Base-by-base conservation (phyloP, 1,140 invertebrate genomes). In the Vanessa tameamea region DNA sequence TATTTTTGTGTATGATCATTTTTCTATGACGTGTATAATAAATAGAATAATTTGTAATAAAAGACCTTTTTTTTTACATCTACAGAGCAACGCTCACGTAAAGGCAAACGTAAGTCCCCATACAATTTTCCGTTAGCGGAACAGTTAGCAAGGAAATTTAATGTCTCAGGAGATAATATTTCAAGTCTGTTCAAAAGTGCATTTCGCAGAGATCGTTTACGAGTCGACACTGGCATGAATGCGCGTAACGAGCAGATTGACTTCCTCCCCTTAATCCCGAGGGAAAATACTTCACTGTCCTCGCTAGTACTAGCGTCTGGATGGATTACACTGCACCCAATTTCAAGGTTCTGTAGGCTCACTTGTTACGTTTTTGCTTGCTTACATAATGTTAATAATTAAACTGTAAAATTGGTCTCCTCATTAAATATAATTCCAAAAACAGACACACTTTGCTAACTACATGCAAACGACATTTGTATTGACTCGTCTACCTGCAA, bases 191-290 rank as follows among this genome's bases (percentile, higher is more conserved):
- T 65, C 53, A 70, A 63, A 75, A 65, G 47, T 75, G 64, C 68
- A 75, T 67, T 71, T 64, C 64, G 15, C 57, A 37, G 64, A 73
- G 72, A 71, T 71, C 73, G 69, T 75, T 75, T 75, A 71, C 73
- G 63, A 61, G 73, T 66, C 73, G 73, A 71, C 73, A 71, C 69
- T 64, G 69, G 64, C 59, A 53, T 66, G 67, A 70, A 61, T 70
- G 53, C 64, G 37, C 67, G 64, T 75, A 75, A 75, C 68, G 73
- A 75, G 68, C 55, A 67, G 69, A 75, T 75, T 71, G 73, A 71
- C 73, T 75, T 64, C 68, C 53, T 59, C 66, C 47, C 47, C 26
- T 51, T 20, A 71, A 71, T 55, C 73, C 55, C 61, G 15, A 47
- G 73, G 73, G 73, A 75, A 70, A 69, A 68, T 69, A 64, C 48